A percentile compares a stretch with the other conserved stretches of the same genome.
Evolutionary conservation across 2,888 invertebrate species (phyloP).

Genomic region (Argyresthia goedartella): DNA sequence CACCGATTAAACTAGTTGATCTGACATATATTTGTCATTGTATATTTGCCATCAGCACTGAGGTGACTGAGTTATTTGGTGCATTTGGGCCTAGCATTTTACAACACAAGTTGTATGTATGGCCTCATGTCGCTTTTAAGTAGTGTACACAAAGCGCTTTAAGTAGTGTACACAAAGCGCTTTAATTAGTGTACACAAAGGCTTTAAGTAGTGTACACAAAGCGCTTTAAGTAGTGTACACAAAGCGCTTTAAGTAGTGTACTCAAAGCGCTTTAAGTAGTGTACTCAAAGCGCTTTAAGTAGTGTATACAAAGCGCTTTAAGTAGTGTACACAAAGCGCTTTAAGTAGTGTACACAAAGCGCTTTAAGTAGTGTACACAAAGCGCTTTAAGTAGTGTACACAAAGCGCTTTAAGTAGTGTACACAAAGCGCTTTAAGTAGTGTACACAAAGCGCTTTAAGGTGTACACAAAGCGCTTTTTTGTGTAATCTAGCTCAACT

Average conservation of each 20-base stretch:
- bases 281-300: neutral
- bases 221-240: neutral
- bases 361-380: constrained; percentile 16
- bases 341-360: constrained; percentile 17
- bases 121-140: constrained; percentile 27
- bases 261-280: neutral
- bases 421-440: constrained; percentile 14
- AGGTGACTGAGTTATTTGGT: neutral
- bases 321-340: neutral
- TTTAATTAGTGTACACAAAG: too few species aligned
- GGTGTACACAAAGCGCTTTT: too few species aligned
- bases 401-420: constrained; percentile 21
- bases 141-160: constrained; percentile 19
- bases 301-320: neutral
- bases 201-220: neutral
- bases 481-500: too few species aligned
- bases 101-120: neutral
- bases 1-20: too few species aligned
- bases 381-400: constrained; percentile 14
- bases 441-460: constrained; percentile 19
- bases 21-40: neutral
- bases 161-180: neutral
- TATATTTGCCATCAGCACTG: neutral
- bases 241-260: neutral
- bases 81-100: neutral